Evolutionary conservation across 1,140 invertebrate species (phyloP), one percentile per base, ranked within the genome.

Genomic region (Scaptomyza montana): DNA sequence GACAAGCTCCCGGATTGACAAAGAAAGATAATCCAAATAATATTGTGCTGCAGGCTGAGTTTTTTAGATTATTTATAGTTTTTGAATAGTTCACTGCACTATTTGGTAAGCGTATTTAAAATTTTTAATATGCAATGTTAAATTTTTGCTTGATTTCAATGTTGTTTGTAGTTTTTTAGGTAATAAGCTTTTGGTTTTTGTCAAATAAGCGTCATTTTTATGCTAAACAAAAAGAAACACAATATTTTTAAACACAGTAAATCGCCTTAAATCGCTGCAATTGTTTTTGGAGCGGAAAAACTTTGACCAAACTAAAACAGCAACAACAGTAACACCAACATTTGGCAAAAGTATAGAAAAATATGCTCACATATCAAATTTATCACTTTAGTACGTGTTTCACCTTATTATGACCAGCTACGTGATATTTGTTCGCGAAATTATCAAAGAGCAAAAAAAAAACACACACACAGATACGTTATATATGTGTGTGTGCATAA

Each of bases 371-470:
- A 49, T 62, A 13, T 69, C 28, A 67, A 76, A 71, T 90, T 74
- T 81, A 89, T 90, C 78, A 71, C 78, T 87, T 72, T 10, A 47
- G 71, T 81, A 87, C 84, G 84, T 86, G 84, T 78, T 65, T 71
- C 64, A 56, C 54, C 54, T 66, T 81, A 87, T 73, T 78, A 86
- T 77, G 65, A 53, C 65, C 75, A 87, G 59, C 70, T 87, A 86
- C 82, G 82, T 86, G 82, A 86, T 86, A 86, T 86, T 86, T 86
- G 78, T 78, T 67, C 84, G 82, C 77, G 65, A 86, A 86, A 87
- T 87, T 73, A 87, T 89, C 76, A 74, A 79, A 86, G 67, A 74
- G 70, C 56, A 56, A 46, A 39, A 45, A 69, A 54, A 30, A 59
- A 16, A 6, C 30, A 33, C 61, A 41, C 54, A 67, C 21, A 50